Evolutionary conservation across 2,113 vertebrate species (phyloP).

Genomic region (Oxygymnocypris stewartii): DNA sequence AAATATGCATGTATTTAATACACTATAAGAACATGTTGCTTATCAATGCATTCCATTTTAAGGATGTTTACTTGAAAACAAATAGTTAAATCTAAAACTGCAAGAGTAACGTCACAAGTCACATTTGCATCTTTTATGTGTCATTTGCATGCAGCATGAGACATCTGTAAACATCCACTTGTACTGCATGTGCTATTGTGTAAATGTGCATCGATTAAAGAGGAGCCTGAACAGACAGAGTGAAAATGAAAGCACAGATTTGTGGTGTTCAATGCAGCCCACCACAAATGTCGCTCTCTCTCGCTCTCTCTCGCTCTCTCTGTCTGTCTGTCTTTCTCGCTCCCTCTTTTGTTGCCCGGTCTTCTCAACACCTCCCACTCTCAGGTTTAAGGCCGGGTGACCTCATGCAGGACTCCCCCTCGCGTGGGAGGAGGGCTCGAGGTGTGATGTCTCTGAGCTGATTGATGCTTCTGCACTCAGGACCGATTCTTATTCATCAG

Average conservation of each 20-base stretch:
- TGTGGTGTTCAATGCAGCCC: slow-evolving; percentile 32
- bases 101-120: not conserved
- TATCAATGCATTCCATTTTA: not conserved
- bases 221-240: slow-evolving; percentile 45
- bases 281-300: not conserved
- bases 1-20: not conserved
- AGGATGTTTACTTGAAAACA: not conserved
- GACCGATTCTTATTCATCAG: slow-evolving; percentile 5
- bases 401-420: slow-evolving; percentile 51
- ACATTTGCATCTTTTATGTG: not conserved
- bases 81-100: not conserved
- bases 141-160: not conserved
- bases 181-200: not conserved
- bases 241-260: slow-evolving; percentile 66
- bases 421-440: slow-evolving; percentile 1
- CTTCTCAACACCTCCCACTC: slow-evolving; percentile 48
- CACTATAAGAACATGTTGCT: not conserved
- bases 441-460: slow-evolving; percentile 7
- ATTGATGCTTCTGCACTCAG: slow-evolving; percentile 5
- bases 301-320: not conserved
- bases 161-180: not conserved
- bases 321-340: not conserved
- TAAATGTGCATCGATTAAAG: not conserved
- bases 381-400: slow-evolving; percentile 38
- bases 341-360: slow-evolving; percentile 4